These are phyloP conservation scores for Microctonus brassicae DNA, from an alignment of 2,888 invertebrate species.

Conservation along the genomic window DNA sequence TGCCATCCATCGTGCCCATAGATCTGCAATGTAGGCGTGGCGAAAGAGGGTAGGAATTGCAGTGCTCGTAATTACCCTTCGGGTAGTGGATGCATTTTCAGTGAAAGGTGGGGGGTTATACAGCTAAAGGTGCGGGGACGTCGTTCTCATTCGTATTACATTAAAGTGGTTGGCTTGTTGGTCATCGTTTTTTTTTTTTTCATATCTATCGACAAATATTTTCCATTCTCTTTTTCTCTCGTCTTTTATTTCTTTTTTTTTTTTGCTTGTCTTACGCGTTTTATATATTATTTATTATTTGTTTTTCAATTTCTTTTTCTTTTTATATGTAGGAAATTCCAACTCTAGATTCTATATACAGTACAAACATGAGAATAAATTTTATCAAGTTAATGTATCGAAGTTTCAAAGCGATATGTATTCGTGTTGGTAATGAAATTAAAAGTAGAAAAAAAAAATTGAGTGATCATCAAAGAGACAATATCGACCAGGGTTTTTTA, in stretches of 20 bases:
- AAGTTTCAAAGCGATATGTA: not conserved
- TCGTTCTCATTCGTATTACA: not conserved
- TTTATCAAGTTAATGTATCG: not conserved
- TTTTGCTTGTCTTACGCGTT: not conserved
- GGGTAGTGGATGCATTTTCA: conserved; percentile 52
- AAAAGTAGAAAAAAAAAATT: not conserved
- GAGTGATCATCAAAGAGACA: not conserved
- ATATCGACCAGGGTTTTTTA: not conserved
- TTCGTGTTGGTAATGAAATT: not conserved
- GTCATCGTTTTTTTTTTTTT: not conserved
- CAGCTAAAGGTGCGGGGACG: not conserved
- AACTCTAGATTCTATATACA: no score
- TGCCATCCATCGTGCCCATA: conserved; percentile 58
- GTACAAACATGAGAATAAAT: not conserved
- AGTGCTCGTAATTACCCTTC: conserved; percentile 60
- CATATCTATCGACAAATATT: not conserved
- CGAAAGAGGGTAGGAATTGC: conserved; percentile 30
- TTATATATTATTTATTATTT: not conserved
- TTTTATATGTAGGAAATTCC: not conserved
- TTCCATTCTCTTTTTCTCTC: not conserved
- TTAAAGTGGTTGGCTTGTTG: not conserved
- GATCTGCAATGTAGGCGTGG: conserved; percentile 58
- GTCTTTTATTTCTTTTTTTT: not conserved
- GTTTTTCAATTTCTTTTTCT: not conserved
- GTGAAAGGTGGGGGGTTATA: conserved; percentile 41